A percentile compares a stretch with the other conserved stretches of the same genome.
phyloP scores from a whole-genome alignment of 1,140 invertebrate genomes.

The Aphaenogaster floridana region DNA sequence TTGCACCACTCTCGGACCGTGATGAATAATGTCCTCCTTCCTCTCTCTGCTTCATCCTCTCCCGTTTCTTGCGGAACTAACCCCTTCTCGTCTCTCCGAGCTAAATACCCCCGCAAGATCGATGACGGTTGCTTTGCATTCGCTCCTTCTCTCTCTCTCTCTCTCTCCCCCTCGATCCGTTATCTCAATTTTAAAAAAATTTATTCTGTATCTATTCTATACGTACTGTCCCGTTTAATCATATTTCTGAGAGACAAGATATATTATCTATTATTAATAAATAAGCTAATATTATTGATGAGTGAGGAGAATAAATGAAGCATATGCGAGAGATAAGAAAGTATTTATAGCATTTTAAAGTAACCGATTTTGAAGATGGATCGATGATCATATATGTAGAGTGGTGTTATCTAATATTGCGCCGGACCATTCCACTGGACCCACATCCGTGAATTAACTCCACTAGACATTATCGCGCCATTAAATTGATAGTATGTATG shows the following conservation, averaged over 20 bases:
- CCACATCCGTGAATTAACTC: slow-evolving; percentile 14
- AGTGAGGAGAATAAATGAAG: neutral
- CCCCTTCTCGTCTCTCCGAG: slow-evolving; percentile 6
- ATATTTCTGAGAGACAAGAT: neutral
- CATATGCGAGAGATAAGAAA: slow-evolving; percentile 1
- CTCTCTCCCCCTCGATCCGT: neutral
- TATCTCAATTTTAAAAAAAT: slow-evolving; percentile 11
- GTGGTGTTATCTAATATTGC: slow-evolving; percentile 49
- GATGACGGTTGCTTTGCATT: slow-evolving; percentile 17
- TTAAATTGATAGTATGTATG: slow-evolving; percentile 29
- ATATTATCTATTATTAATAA: slow-evolving; percentile 18
- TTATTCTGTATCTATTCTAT: neutral
- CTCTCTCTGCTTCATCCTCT: neutral
- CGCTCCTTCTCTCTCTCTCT: neutral
- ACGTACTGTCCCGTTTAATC: neutral
- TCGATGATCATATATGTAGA: neutral
- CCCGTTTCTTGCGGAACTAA: neutral
- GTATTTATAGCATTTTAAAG: slow-evolving; percentile 8
- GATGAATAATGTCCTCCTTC: slow-evolving; percentile 66
- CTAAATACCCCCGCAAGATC: slow-evolving; percentile 28
- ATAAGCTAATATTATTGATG: neutral
- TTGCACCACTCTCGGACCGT: slow-evolving; percentile 66
- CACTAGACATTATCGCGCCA: slow-evolving; percentile 4
- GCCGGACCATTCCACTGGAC: neutral
- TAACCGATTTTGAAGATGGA: slow-evolving; percentile 25